phyloP scores from a whole-genome alignment of 2,113 vertebrate species.

The Uropsilus gracilis region DNA sequence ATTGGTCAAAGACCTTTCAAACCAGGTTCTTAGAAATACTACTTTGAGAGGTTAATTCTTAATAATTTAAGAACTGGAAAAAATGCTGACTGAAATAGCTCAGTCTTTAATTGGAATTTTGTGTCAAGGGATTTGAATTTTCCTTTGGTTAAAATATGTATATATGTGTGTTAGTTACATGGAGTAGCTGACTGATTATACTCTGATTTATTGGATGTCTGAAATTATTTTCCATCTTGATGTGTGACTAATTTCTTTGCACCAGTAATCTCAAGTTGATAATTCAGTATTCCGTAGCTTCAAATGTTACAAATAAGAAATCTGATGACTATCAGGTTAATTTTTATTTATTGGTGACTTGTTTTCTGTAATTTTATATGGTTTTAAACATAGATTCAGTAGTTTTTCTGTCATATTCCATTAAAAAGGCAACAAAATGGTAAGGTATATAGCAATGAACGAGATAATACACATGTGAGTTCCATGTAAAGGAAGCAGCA shows the following conservation, averaged over 20 bases:
- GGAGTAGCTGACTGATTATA: background rate
- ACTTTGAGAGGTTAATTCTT: background rate
- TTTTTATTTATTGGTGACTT: background rate
- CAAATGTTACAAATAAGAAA: background rate
- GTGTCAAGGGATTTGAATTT: background rate
- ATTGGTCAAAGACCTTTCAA: background rate
- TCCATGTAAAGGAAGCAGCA: background rate
- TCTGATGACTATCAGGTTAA: background rate
- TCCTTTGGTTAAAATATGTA: background rate
- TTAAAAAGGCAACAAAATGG: background rate
- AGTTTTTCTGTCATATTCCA: background rate
- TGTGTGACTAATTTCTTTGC: background rate
- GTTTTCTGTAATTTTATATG: background rate
- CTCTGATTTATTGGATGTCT: background rate
- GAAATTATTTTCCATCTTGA: background rate
- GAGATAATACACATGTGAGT: background rate
- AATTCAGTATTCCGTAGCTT: background rate
- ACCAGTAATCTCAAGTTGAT: conserved; percentile 1
- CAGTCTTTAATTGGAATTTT: background rate
- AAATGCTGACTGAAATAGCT: background rate
- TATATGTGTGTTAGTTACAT: background rate
- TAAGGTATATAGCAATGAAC: background rate
- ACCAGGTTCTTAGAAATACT: background rate
- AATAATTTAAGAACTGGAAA: background rate
- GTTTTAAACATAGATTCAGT: background rate